Evolutionary conservation across 2,888 invertebrate genomes (phyloP), one percentile per base, ranked within the genome.

Genomic region (Frankliniella intonsa): DNA sequence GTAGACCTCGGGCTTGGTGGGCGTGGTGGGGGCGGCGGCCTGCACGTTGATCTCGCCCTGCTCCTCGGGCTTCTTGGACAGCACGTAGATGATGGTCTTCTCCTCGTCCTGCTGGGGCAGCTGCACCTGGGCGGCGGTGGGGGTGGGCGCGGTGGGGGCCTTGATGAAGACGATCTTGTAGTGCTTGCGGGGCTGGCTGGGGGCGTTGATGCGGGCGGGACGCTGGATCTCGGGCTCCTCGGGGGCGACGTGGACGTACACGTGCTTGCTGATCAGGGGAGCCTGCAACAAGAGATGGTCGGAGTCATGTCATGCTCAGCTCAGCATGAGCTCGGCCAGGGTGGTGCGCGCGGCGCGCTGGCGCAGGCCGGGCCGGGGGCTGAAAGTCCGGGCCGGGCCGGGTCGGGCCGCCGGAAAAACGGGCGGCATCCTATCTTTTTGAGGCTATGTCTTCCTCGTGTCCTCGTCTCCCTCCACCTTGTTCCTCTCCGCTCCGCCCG

Each of bases 161-260:
- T 85, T 85, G 80, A 86, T 85, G 83, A 86, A 85, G 14, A 86
- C 83, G 80, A 86, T 86, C 83, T 85, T 84, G 83, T 85, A 86
- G 80, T 86, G 85, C 27, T 84, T 85, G 80, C 85, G 85, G 8
- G 85, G 85, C 17, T 83, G 83, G 12, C 82, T 80, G 69, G 82
- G 81, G 5, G 51, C 27, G 12, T 50, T 83, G 12, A 82, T 50
- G 27, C 84, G 84, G n/a, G 81, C 80, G 55, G 83, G 82, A 12
- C 80, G 81, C 7, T 22, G 49, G 80, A 69, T 25, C 49, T 49
- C 49, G 7, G 82, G 82, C 81, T 85, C 84, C 50, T 83, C 83
- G 11, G 84, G 85, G n/a, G 90, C 90, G 3, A 85, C 84, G 82
- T 85, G 85, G 19, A 90, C 88, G 85, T 90, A 90, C 5, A 86